Evolutionary conservation across 2,888 invertebrate species (phyloP), one percentile per base, ranked within the genome.

Genomic region (Pteria penguin): DNA sequence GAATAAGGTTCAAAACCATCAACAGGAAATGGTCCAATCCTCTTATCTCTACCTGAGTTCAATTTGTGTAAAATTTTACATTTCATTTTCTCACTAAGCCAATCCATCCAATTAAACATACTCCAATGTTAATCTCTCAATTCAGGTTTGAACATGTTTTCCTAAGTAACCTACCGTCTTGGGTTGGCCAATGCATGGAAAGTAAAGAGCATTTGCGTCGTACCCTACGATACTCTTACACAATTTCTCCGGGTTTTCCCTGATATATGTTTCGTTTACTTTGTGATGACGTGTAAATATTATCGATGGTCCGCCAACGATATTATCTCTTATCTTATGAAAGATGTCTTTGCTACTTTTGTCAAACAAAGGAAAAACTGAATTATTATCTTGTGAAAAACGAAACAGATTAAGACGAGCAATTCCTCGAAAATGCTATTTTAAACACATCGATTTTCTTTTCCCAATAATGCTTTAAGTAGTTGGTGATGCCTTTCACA

Each of bases 361-460:
- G 14, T 36, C 45, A 36, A 36, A 36, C 5, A 36, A 14, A 36
- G 45, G 45, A 36, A 36, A 36, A 0, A 26, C n/a, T 5, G 58
- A 33, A 5, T 22, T 26, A 1, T 26, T 26, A 11, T 36, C 24
- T 24, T 24, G n/a, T 18, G 27, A 32, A 8, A 52, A n/a, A 18
- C 31, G 24, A 61, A 70, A 61, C 4, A 60, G 26, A 26, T 61
- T 36, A n/a, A 71, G 68, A 22, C 79, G 52, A 5, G 82, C 80
- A 22, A 82, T 68, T 18, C 81, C 78, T 2, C 82, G 73, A 78
- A 8, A 83, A 73, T 2, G 78, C 70, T 8, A 68, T 72, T 65
- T 83, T 81, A 60, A 84, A 81, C n/a, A 84, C 70, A 31, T 84
- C 83, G 18, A 82, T 75, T 0, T 72, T 72, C 32, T 80, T 72